phyloP scores from a whole-genome alignment of 2,888 invertebrate species.

The Xestia ashworthii region DNA sequence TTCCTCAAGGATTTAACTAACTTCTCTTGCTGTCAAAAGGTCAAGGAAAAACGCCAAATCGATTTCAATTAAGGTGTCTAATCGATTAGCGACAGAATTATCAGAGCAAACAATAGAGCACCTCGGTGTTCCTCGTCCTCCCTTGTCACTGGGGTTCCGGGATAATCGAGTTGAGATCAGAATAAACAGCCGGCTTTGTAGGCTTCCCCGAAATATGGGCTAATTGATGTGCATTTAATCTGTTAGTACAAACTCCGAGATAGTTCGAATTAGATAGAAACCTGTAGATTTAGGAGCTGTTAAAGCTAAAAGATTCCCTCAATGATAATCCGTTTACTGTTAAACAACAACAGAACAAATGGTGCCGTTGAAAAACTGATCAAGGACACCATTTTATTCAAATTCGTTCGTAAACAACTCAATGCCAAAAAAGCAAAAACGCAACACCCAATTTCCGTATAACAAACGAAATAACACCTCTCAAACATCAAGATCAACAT shows the following conservation, averaged over 20 bases:
- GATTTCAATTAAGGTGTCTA: slow-evolving; percentile 62
- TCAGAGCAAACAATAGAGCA: slow-evolving; percentile 57
- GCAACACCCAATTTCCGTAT: slow-evolving; percentile 50
- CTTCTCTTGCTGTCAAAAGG: slow-evolving; percentile 18
- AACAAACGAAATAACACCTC: slow-evolving; percentile 54
- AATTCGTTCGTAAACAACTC: slow-evolving; percentile 42
- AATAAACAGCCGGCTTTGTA: slow-evolving; percentile 58
- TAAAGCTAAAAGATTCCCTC: neutral
- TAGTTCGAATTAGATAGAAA: slow-evolving; percentile 30
- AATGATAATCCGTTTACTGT: slow-evolving; percentile 23
- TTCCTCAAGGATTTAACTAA: slow-evolving; percentile 15
- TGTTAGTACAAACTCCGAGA: slow-evolving; percentile 32
- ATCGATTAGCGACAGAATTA: slow-evolving; percentile 58
- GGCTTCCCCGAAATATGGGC: slow-evolving; percentile 44
- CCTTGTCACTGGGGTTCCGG: slow-evolving; percentile 64
- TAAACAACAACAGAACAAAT: slow-evolving; percentile 9
- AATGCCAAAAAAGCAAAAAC: slow-evolving; percentile 34
- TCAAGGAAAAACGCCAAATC: slow-evolving; percentile 54
- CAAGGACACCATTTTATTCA: slow-evolving; percentile 34
- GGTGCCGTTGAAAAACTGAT: slow-evolving; percentile 2
- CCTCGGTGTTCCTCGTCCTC: slow-evolving; percentile 41
- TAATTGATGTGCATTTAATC: slow-evolving; percentile 64
- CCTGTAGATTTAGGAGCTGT: slow-evolving; percentile 35
- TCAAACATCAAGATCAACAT: slow-evolving; percentile 61
- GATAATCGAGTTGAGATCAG: slow-evolving; percentile 63